Conservation (phyloP, 2,797 vertebrate species). For the Enteromius treurensis region DNA sequence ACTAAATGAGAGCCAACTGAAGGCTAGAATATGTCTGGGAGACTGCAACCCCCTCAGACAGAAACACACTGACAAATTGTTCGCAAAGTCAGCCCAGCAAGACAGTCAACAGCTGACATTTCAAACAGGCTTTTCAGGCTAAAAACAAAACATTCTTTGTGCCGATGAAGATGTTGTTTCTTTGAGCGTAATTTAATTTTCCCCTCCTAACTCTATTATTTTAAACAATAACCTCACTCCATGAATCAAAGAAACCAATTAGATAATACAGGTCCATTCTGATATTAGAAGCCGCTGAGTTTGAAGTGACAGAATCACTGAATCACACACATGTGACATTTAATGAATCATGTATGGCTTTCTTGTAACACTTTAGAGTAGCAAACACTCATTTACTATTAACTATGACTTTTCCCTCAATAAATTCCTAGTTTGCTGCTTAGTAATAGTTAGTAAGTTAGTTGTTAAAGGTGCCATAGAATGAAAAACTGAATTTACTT, state of each 20-base stretch:
- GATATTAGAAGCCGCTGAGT: not conserved
- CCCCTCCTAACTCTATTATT: not conserved
- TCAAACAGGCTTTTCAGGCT: constrained; percentile 53
- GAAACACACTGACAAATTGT: constrained; percentile 64
- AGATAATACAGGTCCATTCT: not conserved
- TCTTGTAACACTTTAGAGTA: not conserved
- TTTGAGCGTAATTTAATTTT: not conserved
- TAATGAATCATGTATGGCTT: not conserved
- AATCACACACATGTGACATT: too few relatives aligned
- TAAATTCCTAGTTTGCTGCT: too few relatives aligned
- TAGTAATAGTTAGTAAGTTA: too few relatives aligned
- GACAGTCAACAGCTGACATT: constrained; percentile 57
- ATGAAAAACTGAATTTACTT: too few relatives aligned
- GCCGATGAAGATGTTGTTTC: constrained; percentile 23
- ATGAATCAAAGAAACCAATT: constrained; percentile 17
- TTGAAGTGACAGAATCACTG: too few relatives aligned
- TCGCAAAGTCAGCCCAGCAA: constrained; percentile 58
- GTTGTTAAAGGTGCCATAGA: too few relatives aligned
- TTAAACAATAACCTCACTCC: not conserved
- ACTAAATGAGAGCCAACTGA: constrained; percentile 64
- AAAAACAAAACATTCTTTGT: constrained; percentile 53
- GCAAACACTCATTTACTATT: too few relatives aligned
- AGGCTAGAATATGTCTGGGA: constrained; percentile 58
- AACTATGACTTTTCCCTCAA: too few relatives aligned
- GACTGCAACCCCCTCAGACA: constrained; percentile 60